These are phyloP conservation scores for Coregonus ussuriensis DNA, from an alignment of 2,797 vertebrate genomes.

Conservation along the genomic window DNA sequence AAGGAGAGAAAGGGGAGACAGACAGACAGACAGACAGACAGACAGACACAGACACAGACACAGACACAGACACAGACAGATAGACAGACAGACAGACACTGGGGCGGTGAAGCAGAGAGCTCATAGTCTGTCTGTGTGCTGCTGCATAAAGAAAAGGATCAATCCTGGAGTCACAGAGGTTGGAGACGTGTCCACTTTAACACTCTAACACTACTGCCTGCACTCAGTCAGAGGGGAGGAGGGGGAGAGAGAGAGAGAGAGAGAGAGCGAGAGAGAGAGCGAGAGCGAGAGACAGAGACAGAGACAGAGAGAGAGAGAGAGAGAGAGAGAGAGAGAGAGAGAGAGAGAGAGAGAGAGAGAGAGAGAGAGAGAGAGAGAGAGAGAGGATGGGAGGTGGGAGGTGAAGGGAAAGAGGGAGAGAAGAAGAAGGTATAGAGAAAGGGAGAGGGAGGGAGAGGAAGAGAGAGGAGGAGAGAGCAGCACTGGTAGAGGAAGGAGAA, in stretches of 20 bases:
- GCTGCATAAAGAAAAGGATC: slow-evolving; percentile 32
- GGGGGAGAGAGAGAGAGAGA: slow-evolving; percentile 33
- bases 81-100: slow-evolving; percentile 10
- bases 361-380: too few relatives aligned
- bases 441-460: too few relatives aligned
- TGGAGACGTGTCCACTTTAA: slow-evolving; percentile 48
- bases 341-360: background rate
- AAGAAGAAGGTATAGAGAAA: too few relatives aligned
- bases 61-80: slow-evolving; percentile 1
- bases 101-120: slow-evolving; percentile 28
- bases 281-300: slow-evolving; percentile 8
- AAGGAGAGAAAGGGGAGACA: background rate
- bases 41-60: too few relatives aligned
- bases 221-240: background rate
- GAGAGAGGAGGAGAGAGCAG: slow-evolving; percentile 3
- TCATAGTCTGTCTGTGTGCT: slow-evolving; percentile 31
- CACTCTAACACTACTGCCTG: slow-evolving; percentile 46
- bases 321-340: slow-evolving; percentile 9
- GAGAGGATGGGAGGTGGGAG: too few relatives aligned
- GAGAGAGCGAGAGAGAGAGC: background rate
- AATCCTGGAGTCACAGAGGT: slow-evolving; percentile 46
- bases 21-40: background rate
- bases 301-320: background rate
- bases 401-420: too few relatives aligned
- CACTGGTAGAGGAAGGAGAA: too few relatives aligned